Conservation (phyloP, 1,140 invertebrate species). For the Galleria mellonella region DNA sequence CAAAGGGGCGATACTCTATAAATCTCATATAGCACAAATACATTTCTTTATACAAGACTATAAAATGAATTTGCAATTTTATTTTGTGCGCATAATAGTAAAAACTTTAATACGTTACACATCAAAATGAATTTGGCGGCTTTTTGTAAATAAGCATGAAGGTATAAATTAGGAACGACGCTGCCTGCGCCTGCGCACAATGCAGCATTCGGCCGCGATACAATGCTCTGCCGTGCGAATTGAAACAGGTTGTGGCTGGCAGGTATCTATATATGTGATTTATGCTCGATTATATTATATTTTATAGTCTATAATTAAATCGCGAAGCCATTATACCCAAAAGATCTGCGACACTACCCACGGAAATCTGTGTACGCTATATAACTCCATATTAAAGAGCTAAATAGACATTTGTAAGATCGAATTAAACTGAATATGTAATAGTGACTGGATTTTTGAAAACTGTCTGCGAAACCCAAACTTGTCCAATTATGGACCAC, state of each 20-base stretch:
- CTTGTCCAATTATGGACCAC: too few species aligned
- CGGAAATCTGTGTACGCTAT: constrained; percentile 43
- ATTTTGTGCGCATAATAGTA: constrained; percentile 28
- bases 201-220: constrained; percentile 29
- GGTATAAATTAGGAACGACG: constrained; percentile 65
- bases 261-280: constrained; percentile 69
- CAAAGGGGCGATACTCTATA: constrained; percentile 50
- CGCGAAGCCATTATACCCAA: constrained; percentile 61
- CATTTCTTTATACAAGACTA: constrained; percentile 32
- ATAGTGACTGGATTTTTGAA: too few species aligned
- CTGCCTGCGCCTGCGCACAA: constrained; percentile 39
- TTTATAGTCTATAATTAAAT: constrained; percentile 64
- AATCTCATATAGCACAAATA: constrained; percentile 43
- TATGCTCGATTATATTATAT: constrained; percentile 66
- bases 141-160: constrained; percentile 60
- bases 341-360: constrained; percentile 61
- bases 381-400: too few species aligned
- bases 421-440: too few species aligned
- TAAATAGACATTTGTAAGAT: too few species aligned
- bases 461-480: too few species aligned
- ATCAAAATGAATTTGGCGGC: constrained; percentile 31
- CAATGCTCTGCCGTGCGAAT: constrained; percentile 54
- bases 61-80: constrained; percentile 46
- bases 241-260: constrained; percentile 67
- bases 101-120: constrained; percentile 39